These are phyloP conservation scores for Trochalopteron elliotii DNA, from an alignment of 2,113 vertebrate species.

Conservation along the genomic window DNA sequence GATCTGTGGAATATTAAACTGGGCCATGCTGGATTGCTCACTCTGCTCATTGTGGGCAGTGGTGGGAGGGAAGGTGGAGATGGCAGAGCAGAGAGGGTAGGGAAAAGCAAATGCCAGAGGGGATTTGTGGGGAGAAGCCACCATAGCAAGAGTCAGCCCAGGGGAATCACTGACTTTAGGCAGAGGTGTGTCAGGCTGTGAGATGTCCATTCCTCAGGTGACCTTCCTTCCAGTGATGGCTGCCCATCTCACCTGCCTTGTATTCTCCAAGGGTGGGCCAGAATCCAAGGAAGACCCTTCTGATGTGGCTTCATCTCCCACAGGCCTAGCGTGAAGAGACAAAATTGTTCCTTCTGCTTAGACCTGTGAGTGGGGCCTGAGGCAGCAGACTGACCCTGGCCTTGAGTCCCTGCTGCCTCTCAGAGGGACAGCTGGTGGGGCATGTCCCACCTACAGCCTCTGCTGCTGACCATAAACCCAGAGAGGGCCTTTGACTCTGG, in stretches of 20 bases:
- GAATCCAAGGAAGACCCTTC: background rate
- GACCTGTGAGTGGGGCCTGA: background rate
- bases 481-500: background rate
- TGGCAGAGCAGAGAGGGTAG: background rate
- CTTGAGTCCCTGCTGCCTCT: background rate
- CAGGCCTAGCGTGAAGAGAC: background rate
- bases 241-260: background rate
- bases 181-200: background rate
- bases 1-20: slow-evolving; percentile 52
- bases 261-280: background rate
- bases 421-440: background rate
- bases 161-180: background rate
- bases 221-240: background rate
- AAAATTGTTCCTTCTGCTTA: background rate
- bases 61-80: background rate
- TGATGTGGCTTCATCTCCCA: background rate
- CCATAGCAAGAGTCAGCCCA: background rate
- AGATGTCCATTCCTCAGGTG: background rate
- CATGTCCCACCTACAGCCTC: background rate
- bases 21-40: background rate
- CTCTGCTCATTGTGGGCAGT: background rate
- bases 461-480: background rate
- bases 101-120: background rate
- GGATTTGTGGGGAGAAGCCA: background rate
- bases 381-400: background rate